Percentiles rank a stretch among this genome's conserved stretches.
phyloP scores from a whole-genome alignment of 2,888 invertebrate genomes.

The Drosophila hawaiiensis region DNA sequence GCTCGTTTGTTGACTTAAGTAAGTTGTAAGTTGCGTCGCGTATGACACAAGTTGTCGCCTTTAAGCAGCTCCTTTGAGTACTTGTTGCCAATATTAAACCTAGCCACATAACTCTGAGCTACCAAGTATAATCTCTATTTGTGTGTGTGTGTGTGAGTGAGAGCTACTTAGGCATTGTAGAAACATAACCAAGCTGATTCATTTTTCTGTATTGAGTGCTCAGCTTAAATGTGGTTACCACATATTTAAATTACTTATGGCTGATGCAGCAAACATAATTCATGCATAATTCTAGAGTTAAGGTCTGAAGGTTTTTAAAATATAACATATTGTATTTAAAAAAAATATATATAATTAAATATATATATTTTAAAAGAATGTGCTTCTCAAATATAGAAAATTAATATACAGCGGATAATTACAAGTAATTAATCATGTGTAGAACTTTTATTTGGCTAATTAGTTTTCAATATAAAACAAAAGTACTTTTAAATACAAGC shows the following conservation, averaged over 20 bases:
- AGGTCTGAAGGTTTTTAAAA: background rate
- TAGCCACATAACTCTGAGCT: conserved; percentile 19
- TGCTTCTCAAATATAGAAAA: too few species aligned
- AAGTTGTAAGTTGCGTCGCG: conserved; percentile 71
- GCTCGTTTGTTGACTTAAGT: conserved; percentile 64
- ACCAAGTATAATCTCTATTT: background rate
- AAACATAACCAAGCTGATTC: conserved; percentile 9
- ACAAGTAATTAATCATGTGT: conserved; percentile 16
- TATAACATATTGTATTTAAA: background rate
- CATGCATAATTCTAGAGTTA: background rate
- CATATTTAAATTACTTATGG: background rate
- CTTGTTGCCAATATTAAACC: conserved; percentile 59
- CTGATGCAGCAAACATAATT: background rate
- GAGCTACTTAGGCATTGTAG: conserved; percentile 13
- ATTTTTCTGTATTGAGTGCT: background rate
- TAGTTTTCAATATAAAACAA: conserved; percentile 7
- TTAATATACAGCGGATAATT: background rate
- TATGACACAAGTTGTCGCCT: conserved; percentile 76
- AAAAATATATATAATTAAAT: too few species aligned
- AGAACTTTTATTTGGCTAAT: conserved; percentile 18
- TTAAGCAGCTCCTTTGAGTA: conserved; percentile 61
- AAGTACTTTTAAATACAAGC: background rate
- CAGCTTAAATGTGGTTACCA: background rate
- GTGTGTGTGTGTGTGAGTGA: background rate
- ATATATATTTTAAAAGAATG: too few species aligned